These are phyloP conservation scores for Mobula hypostoma DNA, from an alignment of 2,113 vertebrate species.

Conservation along the genomic window DNA sequence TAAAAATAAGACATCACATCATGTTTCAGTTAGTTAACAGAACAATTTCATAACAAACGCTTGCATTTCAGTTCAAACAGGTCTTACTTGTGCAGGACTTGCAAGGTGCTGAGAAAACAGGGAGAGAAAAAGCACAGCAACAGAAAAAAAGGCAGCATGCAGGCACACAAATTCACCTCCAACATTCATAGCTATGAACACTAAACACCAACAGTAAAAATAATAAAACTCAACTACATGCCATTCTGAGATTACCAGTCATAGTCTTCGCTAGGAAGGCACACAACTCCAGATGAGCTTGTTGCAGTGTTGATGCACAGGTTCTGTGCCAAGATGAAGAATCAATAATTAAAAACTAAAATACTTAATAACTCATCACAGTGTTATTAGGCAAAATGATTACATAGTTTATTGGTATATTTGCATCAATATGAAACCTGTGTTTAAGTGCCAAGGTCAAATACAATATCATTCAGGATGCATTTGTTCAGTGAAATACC, in stretches of 20 bases:
- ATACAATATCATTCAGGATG: neutral
- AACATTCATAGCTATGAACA: neutral
- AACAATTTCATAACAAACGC: neutral
- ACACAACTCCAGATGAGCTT: conserved; percentile 34
- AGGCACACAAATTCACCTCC: conserved; percentile 14
- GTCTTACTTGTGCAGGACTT: neutral
- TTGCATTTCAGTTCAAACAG: neutral
- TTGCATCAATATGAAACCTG: neutral
- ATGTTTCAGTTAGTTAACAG: neutral
- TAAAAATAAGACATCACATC: conserved; percentile 4
- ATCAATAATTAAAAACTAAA: conserved; percentile 17
- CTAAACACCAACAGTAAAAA: neutral
- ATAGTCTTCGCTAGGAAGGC: conserved; percentile 29
- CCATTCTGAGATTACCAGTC: conserved; percentile 30
- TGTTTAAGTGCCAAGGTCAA: neutral
- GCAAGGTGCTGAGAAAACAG: neutral
- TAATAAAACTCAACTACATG: conserved; percentile 27
- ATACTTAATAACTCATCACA: neutral
- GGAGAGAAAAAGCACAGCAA: neutral
- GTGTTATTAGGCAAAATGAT: neutral
- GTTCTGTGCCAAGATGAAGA: conserved; percentile 38
- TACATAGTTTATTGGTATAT: neutral
- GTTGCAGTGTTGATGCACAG: conserved; percentile 26
- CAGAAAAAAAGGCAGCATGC: conserved; percentile 21
- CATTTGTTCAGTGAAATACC: neutral